Evolutionary conservation across 2,888 invertebrate genomes (phyloP).

Genomic region (Metopia argyrocephala): DNA sequence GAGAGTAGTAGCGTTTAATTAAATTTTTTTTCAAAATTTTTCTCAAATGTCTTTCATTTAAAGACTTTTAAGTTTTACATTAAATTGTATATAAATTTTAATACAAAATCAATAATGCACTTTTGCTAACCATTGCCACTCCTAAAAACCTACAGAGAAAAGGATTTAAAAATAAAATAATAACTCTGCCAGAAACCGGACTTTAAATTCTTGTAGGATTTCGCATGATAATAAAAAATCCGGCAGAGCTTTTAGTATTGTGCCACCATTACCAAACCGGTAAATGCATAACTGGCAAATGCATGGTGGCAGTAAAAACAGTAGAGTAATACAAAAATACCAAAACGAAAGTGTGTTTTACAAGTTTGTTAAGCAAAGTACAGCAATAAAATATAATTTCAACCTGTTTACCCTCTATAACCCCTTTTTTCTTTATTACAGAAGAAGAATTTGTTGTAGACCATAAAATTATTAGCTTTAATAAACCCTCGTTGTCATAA

Average conservation of each 20-base stretch:
- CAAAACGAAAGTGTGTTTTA: neutral
- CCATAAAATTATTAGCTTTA: slow-evolving; percentile 44
- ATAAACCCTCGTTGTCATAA: slow-evolving; percentile 26
- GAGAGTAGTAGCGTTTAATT: too few species aligned
- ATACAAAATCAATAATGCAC: neutral
- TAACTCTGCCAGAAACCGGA: slow-evolving; percentile 27
- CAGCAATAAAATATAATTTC: slow-evolving; percentile 54
- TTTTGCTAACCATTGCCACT: neutral
- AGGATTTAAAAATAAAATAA: neutral
- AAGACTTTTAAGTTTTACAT: too few species aligned
- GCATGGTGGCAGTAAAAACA: neutral
- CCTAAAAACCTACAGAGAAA: neutral
- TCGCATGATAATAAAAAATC: slow-evolving; percentile 49
- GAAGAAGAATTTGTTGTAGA: too few species aligned
- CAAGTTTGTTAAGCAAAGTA: slow-evolving; percentile 45
- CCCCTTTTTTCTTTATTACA: neutral
- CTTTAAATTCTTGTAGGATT: slow-evolving; percentile 25
- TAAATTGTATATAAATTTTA: too few species aligned
- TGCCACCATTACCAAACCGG: neutral
- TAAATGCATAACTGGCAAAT: neutral
- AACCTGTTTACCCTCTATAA: neutral
- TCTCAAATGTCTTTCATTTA: too few species aligned
- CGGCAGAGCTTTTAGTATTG: slow-evolving; percentile 11
- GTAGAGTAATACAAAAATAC: neutral
- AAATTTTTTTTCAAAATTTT: too few species aligned